A percentile compares a stretch with the other conserved stretches of the same genome.
These are phyloP conservation scores for Neoitamus cyanurus DNA, from an alignment of 2,888 invertebrate species.

Conservation along the genomic window DNA sequence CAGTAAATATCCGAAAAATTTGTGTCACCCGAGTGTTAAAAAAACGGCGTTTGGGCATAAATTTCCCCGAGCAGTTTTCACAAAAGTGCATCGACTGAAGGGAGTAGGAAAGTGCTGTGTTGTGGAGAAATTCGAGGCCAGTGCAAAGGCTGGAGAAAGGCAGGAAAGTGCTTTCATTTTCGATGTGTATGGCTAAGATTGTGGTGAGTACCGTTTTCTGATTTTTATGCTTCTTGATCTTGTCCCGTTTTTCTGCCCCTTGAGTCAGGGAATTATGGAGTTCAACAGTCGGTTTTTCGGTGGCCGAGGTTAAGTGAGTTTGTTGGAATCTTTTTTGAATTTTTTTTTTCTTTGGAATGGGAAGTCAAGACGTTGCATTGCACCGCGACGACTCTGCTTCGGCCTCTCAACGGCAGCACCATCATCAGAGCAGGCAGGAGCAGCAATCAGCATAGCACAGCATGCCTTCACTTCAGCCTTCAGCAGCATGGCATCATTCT, in stretches of 20 bases:
- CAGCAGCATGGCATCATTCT: neutral
- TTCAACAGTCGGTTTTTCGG: constrained; percentile 4
- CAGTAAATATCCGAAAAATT: neutral
- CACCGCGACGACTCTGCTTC: constrained; percentile 8
- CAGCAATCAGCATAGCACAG: no score
- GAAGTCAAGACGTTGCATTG: neutral
- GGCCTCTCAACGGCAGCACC: neutral
- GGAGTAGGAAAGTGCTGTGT: neutral
- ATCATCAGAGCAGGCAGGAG: no score
- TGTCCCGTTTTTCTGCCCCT: neutral
- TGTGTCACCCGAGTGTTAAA: neutral
- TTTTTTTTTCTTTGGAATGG: neutral
- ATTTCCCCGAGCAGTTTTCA: neutral
- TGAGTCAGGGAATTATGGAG: neutral
- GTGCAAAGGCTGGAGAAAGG: constrained; percentile 12
- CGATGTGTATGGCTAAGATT: constrained; percentile 84
- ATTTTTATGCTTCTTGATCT: neutral
- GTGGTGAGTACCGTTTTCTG: constrained; percentile 72
- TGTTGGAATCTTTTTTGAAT: neutral
- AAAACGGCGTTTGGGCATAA: neutral
- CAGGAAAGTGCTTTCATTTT: constrained; percentile 55
- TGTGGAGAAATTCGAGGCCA: neutral
- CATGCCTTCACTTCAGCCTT: neutral
- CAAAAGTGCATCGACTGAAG: neutral
- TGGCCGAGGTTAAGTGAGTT: neutral